Evolutionary conservation across 2,113 vertebrate genomes (phyloP), one percentile per base, ranked within the genome.

Genomic region (Tretioscincus oriximinensis): DNA sequence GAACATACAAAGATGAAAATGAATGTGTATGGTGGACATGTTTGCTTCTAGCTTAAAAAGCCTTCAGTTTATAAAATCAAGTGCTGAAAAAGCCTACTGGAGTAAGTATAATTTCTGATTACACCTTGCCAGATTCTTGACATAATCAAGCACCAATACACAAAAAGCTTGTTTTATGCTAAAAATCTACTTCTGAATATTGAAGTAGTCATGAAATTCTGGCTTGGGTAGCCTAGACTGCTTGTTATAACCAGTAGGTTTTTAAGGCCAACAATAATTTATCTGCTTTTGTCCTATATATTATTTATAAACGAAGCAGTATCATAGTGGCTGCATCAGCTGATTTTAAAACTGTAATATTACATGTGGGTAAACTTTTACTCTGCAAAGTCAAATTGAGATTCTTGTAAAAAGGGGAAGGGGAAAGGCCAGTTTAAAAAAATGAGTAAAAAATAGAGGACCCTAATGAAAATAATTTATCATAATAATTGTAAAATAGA

Each of bases 211-310:
- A 12, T 26, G 70, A 16, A 58, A 47, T 71, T 69, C 7, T 16
- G 35, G 31, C 54, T 26, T 60, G 22, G 49, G 64, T 92, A 88
- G 91, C 81, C 31, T 84, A 94, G 91, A 90, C 95, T 95, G 93
- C 95, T 93, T 95, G 85, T 89, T 94, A 97, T 97, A 95, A 96
- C 98, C 96, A 98, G 97, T 97, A 98, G 96, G 95, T 97, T 97
- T 96, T 96, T 96, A 97, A 97, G 96, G 96, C 96, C 97, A 97
- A 98, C 97, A 96, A 97, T 95, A 95, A 94, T 94, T 94, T 95
- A 94, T 94, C 94, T 94, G 94, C 96, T 97, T 97, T 95, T 95
- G 94, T 97, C 96, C 94, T 96, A 97, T 70, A 96, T 96, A 97
- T 94, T 96, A 96, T 95, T 95, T 95, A 93, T 95, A 95, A 96